These are phyloP conservation scores for Zhuqinia jingwanae DNA, from an alignment of 2,888 invertebrate genomes.

Conservation along the genomic window DNA sequence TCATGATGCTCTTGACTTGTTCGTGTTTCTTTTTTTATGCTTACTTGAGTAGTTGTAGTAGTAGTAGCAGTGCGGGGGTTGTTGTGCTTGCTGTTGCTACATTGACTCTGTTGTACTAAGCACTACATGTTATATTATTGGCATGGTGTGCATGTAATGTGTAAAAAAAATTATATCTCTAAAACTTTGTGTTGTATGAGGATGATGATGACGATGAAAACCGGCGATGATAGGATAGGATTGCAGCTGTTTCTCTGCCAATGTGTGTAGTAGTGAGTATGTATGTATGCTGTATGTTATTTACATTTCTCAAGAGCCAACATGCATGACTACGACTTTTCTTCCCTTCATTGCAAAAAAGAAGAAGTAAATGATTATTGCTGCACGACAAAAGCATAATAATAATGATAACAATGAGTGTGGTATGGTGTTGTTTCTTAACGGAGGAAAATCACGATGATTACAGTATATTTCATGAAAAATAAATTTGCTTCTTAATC, in stretches of 20 bases:
- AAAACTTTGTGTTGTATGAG: background rate
- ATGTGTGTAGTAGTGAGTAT: background rate
- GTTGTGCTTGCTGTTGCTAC: background rate
- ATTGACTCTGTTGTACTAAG: background rate
- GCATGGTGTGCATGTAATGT: background rate
- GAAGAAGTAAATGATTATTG: slow-evolving; percentile 27
- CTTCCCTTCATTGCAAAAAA: slow-evolving; percentile 27
- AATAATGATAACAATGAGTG: background rate
- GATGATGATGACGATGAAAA: background rate
- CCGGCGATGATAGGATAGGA: slow-evolving; percentile 14
- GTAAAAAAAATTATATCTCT: background rate
- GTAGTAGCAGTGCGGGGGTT: background rate
- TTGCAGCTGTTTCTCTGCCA: background rate
- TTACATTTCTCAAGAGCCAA: slow-evolving; percentile 27
- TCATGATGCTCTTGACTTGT: background rate
- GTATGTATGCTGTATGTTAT: background rate
- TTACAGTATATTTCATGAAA: background rate
- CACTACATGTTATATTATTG: too few relatives aligned
- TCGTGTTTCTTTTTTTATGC: background rate
- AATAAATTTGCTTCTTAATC: slow-evolving; percentile 18
- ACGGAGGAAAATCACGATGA: too few relatives aligned
- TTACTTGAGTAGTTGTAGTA: background rate
- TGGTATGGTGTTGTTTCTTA: background rate
- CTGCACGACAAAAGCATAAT: slow-evolving; percentile 43
- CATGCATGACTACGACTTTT: slow-evolving; percentile 12